These are phyloP conservation scores for Pluvianellus socialis DNA, from an alignment of 2,113 vertebrate genomes.

Conservation along the genomic window DNA sequence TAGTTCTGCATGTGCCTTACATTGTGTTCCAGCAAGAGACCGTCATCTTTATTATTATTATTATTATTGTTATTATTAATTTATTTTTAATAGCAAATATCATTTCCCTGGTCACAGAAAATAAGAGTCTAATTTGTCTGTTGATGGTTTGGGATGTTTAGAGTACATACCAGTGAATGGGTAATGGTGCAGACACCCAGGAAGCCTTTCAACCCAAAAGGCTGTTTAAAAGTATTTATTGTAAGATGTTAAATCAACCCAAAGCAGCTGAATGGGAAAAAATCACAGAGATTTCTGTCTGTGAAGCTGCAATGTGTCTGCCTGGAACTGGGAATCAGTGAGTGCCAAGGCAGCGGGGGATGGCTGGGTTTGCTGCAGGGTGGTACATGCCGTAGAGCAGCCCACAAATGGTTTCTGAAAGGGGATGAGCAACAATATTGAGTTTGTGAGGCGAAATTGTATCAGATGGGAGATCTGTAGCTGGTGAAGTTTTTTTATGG, in stretches of 20 bases:
- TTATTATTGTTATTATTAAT: too few species aligned
- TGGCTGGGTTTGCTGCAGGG: neutral
- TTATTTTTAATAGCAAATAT: neutral
- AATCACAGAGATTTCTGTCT: neutral
- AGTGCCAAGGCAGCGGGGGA: rapidly evolving
- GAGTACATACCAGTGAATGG: neutral
- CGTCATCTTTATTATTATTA: too few species aligned
- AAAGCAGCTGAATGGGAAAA: neutral
- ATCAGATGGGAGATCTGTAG: neutral
- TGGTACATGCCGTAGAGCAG: neutral
- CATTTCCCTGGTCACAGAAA: neutral
- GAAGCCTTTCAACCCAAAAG: neutral
- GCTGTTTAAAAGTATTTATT: neutral
- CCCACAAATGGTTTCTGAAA: neutral
- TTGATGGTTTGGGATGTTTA: neutral
- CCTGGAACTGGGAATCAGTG: neutral
- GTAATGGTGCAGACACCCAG: neutral
- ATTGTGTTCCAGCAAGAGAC: neutral
- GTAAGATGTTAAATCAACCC: neutral
- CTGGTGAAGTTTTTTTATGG: neutral
- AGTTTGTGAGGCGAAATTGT: neutral
- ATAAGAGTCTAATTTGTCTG: neutral
- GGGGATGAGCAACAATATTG: neutral
- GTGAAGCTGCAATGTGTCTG: neutral
- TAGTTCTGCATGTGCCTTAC: neutral